Evolutionary conservation across 2,888 invertebrate genomes (phyloP).

Genomic region (Oscheius sp.): DNA sequence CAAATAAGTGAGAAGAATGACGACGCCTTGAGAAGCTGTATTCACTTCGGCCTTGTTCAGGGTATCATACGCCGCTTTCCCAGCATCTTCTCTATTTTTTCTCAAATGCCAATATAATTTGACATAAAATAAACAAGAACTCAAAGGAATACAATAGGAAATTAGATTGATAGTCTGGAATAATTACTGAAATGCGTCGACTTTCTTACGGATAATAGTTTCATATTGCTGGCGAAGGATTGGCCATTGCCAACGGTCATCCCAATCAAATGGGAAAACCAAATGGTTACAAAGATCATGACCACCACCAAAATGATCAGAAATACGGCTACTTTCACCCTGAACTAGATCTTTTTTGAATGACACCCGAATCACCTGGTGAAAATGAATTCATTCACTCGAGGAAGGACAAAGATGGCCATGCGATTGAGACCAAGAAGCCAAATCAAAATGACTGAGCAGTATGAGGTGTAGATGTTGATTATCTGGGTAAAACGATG

Average conservation of each 20-base stretch:
- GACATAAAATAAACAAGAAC: constrained; percentile 21
- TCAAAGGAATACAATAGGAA: constrained; percentile 27
- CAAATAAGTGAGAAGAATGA: constrained; percentile 16
- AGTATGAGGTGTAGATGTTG: constrained; percentile 19
- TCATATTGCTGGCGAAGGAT: constrained; percentile 5
- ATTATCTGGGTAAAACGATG: background rate
- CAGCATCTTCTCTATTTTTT: background rate
- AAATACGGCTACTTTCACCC: background rate
- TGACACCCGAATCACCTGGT: constrained; percentile 3
- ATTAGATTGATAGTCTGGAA: constrained; percentile 17
- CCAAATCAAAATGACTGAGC: constrained; percentile 10
- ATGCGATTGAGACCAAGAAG: constrained; percentile 22
- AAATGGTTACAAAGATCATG: constrained; percentile 1
- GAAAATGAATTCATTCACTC: constrained; percentile 1
- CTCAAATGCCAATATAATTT: constrained; percentile 6
- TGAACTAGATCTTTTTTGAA: background rate
- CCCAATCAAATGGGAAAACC: background rate
- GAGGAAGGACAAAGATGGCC: constrained; percentile 20
- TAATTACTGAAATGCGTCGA: no score
- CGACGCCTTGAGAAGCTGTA: constrained; percentile 13
- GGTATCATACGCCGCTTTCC: background rate
- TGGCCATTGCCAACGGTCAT: background rate
- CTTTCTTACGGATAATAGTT: background rate
- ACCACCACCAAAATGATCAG: background rate
- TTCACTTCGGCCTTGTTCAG: constrained; percentile 2